Conservation (phyloP, 2,888 invertebrate species). For the Odontocolon sp. region DNA sequence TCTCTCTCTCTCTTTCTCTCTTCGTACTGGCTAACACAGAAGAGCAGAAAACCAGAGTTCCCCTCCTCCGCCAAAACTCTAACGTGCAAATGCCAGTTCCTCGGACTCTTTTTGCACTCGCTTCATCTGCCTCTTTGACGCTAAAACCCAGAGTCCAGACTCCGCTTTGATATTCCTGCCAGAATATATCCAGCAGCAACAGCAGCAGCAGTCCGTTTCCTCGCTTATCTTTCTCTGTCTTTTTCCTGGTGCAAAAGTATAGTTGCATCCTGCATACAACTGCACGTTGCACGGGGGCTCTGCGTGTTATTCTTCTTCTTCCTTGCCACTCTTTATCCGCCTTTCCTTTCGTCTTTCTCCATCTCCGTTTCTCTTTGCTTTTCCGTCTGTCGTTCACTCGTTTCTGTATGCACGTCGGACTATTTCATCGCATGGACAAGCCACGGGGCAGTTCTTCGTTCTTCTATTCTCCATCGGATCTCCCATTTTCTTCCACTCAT, state of each 20-base stretch:
- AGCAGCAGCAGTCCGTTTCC: neutral
- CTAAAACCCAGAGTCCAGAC: conserved; percentile 61
- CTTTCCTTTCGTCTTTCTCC: conserved; percentile 41
- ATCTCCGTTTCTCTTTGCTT: conserved; percentile 32
- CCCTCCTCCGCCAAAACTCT: conserved; percentile 61
- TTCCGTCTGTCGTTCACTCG: conserved; percentile 16
- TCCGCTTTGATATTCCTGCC: conserved; percentile 78
- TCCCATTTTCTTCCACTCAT: conserved; percentile 51
- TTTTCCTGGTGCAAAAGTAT: neutral
- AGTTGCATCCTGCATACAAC: neutral
- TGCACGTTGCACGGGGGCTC: conserved; percentile 26
- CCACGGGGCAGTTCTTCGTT: conserved; percentile 1
- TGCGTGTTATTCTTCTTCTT: conserved; percentile 43
- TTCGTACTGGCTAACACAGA: neutral
- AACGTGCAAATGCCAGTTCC: conserved; percentile 68
- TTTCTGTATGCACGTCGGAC: conserved; percentile 30
- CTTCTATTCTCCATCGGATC: conserved; percentile 41
- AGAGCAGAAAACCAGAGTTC: conserved; percentile 26
- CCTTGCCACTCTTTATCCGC: conserved; percentile 28
- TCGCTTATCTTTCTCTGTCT: conserved; percentile 31
- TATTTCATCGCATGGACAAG: conserved; percentile 18
- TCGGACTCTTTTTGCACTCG: conserved; percentile 47
- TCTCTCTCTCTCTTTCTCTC: conserved; percentile 1
- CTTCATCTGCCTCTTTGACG: conserved; percentile 59
- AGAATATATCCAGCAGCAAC: conserved; percentile 72